Evolutionary conservation across 2,888 invertebrate species (phyloP).

Genomic region (Minunthozetes semirufus): DNA sequence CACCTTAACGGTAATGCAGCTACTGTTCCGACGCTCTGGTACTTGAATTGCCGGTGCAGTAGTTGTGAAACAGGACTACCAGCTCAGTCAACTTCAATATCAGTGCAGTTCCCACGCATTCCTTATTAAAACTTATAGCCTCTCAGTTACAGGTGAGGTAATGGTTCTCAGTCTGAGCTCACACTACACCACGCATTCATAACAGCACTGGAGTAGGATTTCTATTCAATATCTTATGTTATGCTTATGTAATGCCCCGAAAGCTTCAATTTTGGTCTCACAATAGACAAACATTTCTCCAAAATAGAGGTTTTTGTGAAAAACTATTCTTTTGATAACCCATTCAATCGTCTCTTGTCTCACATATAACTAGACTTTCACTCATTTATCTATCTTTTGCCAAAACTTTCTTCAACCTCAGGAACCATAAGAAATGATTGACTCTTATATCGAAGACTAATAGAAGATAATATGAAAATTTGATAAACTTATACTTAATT

Average conservation of each 20-base stretch:
- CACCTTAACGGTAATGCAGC: conserved; percentile 26
- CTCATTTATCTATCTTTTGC: too few species aligned
- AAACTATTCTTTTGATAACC: background rate
- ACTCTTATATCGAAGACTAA: too few species aligned
- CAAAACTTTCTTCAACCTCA: too few species aligned
- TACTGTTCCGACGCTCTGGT: conserved; percentile 17
- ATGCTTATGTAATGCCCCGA: conserved; percentile 1
- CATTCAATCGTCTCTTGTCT: background rate
- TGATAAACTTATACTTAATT: too few species aligned
- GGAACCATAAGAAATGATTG: too few species aligned
- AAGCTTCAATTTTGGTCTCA: background rate
- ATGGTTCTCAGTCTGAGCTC: background rate
- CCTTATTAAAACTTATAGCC: conserved; percentile 23
- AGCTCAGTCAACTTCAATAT: background rate
- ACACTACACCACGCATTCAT: background rate
- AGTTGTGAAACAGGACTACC: conserved; percentile 1
- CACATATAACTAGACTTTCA: background rate
- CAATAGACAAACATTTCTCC: background rate
- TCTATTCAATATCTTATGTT: background rate
- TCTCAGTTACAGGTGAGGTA: conserved; percentile 26
- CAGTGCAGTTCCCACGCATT: conserved; percentile 22
- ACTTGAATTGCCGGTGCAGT: conserved; percentile 6
- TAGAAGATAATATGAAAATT: too few species aligned
- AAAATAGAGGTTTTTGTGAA: background rate
- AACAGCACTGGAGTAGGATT: background rate